phyloP scores from a whole-genome alignment of 2,797 vertebrate genomes.

The Argyrosomus regius region DNA sequence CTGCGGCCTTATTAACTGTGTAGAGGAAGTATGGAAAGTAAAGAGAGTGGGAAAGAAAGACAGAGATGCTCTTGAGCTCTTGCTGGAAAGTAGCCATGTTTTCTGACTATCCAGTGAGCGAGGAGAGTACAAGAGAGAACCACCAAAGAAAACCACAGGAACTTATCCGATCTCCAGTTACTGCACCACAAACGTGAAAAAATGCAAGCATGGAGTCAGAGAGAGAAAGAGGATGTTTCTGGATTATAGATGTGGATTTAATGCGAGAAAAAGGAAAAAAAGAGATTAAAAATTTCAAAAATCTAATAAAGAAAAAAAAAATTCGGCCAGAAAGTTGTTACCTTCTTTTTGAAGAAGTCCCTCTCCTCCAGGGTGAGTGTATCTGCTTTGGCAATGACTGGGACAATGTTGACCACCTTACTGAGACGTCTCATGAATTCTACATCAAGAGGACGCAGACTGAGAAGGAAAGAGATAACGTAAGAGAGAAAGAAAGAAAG shows the following conservation, averaged over 20 bases:
- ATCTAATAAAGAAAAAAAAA: not conserved
- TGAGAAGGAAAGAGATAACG: conserved; percentile 62
- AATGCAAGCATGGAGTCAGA: not conserved
- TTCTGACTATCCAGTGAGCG: conserved; percentile 3
- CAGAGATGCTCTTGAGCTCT: conserved; percentile 5
- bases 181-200: conserved; percentile 23
- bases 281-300: not conserved
- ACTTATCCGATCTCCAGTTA: conserved; percentile 16
- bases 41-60: not conserved
- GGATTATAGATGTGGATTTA: not conserved
- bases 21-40: conserved; percentile 19
- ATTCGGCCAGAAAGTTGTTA: conserved; percentile 55
- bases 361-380: conserved; percentile 97
- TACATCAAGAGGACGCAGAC: conserved; percentile 95
- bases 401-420: conserved; percentile 98
- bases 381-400: conserved; percentile 97
- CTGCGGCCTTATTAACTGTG: conserved; percentile 26
- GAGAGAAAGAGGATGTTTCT: not conserved
- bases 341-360: conserved; percentile 97
- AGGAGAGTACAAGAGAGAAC: not conserved
- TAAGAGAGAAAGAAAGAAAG: not conserved
- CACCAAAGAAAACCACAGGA: conserved; percentile 4
- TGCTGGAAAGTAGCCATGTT: conserved; percentile 13
- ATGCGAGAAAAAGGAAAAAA: not conserved
- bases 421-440: conserved; percentile 99